Percentiles rank a stretch among this genome's conserved stretches.
Evolutionary conservation across 1,140 invertebrate species (phyloP).

Genomic region (Pseudomyrmex flavicornis): DNA sequence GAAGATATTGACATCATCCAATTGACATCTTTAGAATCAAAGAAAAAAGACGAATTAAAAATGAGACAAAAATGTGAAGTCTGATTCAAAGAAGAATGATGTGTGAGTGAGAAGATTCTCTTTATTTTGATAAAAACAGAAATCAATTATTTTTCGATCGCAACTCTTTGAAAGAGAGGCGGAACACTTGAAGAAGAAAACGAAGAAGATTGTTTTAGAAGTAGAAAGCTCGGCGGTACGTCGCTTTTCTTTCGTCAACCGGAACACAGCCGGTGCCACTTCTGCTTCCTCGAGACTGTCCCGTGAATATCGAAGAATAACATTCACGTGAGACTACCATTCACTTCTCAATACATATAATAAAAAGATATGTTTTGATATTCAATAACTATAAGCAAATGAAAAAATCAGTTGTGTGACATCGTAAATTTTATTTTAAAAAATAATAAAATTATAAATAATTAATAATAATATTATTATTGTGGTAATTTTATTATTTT

Average conservation of each 20-base stretch:
- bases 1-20: not conserved
- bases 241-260: constrained; percentile 85
- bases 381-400: constrained; percentile 5
- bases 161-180: constrained; percentile 17
- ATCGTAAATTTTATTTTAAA: not conserved
- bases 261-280: constrained; percentile 78
- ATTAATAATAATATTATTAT: too few relatives aligned
- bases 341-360: not conserved
- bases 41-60: constrained; percentile 19
- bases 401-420: not conserved
- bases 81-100: constrained; percentile 10
- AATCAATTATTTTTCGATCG: constrained; percentile 39
- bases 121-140: not conserved
- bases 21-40: constrained; percentile 10
- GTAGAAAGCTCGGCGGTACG: constrained; percentile 79
- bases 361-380: not conserved
- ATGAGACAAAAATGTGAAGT: not conserved
- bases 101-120: not conserved
- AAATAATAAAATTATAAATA: not conserved
- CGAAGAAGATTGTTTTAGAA: constrained; percentile 48
- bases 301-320: constrained; percentile 41
- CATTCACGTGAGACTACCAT: not conserved
- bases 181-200: not conserved
- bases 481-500: too few relatives aligned
- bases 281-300: constrained; percentile 77